Conservation (phyloP, 2,113 vertebrate species). For the Oreocharis arfaki region DNA sequence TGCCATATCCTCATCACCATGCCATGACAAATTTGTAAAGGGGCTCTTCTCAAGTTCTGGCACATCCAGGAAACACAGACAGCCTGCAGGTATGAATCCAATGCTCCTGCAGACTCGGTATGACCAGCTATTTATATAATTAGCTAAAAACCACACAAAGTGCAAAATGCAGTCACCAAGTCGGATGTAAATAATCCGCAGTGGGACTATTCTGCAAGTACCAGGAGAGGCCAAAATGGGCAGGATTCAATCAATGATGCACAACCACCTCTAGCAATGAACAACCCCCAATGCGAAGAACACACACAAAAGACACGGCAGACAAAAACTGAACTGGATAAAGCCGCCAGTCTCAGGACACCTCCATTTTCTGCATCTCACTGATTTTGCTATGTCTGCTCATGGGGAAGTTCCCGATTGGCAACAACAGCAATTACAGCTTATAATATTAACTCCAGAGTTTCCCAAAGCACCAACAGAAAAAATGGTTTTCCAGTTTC, state of each 20-base stretch:
- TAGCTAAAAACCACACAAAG: neutral
- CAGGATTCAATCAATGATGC: neutral
- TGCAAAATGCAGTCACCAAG: neutral
- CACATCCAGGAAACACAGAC: neutral
- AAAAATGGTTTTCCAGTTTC: neutral
- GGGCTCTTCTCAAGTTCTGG: neutral
- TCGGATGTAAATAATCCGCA: neutral
- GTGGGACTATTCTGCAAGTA: neutral
- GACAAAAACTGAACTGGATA: neutral
- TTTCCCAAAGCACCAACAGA: neutral
- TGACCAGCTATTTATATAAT: neutral
- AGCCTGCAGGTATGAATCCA: neutral
- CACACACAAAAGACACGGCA: neutral
- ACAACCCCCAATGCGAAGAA: neutral
- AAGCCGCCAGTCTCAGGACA: neutral
- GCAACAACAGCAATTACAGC: neutral
- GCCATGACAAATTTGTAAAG: neutral
- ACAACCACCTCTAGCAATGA: neutral
- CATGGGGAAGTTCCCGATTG: rapidly evolving
- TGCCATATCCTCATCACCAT: rapidly evolving
- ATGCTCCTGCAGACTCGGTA: rapidly evolving
- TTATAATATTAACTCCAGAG: neutral
- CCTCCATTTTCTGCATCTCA: neutral
- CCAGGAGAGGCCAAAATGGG: neutral
- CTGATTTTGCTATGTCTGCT: neutral